phyloP scores from a whole-genome alignment of 2,888 invertebrate species.

The Tipula lateralis region DNA sequence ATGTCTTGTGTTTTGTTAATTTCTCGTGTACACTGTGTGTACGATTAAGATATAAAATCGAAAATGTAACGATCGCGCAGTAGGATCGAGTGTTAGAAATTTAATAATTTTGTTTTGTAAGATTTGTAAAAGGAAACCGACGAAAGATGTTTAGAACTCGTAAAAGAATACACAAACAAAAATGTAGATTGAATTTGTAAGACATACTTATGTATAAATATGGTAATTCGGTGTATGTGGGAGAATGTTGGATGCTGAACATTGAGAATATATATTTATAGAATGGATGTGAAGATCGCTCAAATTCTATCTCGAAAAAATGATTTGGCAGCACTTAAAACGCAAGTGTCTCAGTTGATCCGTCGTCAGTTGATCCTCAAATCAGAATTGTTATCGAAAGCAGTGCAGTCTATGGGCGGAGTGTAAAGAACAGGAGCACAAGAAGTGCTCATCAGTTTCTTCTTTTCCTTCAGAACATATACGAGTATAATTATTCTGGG shows the following conservation, averaged over 20 bases:
- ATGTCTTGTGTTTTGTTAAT: neutral
- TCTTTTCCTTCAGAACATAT: too few species aligned
- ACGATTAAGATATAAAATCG: neutral
- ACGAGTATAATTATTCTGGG: too few species aligned
- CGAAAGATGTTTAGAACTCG: neutral
- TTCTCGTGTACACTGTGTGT: neutral
- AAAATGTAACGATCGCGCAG: neutral
- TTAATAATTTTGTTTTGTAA: neutral
- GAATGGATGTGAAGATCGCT: too few species aligned
- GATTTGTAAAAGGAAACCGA: neutral
- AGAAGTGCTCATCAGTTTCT: too few species aligned
- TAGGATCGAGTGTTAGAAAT: conserved; percentile 19
- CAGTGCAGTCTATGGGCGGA: too few species aligned
- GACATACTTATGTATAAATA: neutral
- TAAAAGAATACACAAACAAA: too few species aligned
- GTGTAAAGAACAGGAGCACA: too few species aligned
- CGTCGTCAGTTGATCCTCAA: too few species aligned
- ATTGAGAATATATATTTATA: neutral
- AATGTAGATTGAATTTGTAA: neutral
- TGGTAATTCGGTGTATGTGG: neutral
- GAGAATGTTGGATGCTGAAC: neutral
- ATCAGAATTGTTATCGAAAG: too few species aligned
- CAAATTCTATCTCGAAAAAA: too few species aligned
- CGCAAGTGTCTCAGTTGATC: too few species aligned
- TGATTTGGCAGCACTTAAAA: too few species aligned